Conservation (phyloP, 2,113 vertebrate genomes). For the Elachura formosa region DNA sequence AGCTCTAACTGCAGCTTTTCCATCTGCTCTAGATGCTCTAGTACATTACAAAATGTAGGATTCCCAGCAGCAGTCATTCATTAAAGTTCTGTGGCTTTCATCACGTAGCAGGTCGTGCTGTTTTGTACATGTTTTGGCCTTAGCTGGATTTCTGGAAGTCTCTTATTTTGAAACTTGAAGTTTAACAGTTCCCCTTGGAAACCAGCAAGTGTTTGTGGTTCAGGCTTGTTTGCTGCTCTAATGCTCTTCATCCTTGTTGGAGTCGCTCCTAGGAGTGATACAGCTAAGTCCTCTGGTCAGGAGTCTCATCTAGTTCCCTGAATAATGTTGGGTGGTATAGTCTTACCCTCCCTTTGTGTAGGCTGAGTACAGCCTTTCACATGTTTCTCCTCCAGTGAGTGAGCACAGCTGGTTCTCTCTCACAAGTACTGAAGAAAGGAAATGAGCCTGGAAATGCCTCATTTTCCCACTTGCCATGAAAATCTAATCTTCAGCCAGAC, state of each 20-base stretch:
- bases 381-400: not conserved
- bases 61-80: not conserved
- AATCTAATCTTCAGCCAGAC: not conserved
- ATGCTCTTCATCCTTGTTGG: not conserved
- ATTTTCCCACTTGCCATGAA: not conserved
- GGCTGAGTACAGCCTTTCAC: not conserved
- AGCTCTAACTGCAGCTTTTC: not conserved
- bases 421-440: not conserved
- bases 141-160: not conserved
- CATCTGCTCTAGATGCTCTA: not conserved
- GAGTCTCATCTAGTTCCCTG: not conserved
- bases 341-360: not conserved
- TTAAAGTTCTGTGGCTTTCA: not conserved
- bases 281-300: not conserved
- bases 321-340: not conserved
- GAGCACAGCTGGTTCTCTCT: not conserved
- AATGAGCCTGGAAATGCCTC: not conserved
- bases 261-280: not conserved
- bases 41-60: not conserved
- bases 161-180: not conserved
- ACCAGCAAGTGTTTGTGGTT: not conserved
- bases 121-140: not conserved
- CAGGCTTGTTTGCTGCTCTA: not conserved
- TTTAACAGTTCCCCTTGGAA: not conserved
- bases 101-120: accelerated